Conservation (phyloP, 2,113 vertebrate genomes). For the Arvicanthis niloticus region DNA sequence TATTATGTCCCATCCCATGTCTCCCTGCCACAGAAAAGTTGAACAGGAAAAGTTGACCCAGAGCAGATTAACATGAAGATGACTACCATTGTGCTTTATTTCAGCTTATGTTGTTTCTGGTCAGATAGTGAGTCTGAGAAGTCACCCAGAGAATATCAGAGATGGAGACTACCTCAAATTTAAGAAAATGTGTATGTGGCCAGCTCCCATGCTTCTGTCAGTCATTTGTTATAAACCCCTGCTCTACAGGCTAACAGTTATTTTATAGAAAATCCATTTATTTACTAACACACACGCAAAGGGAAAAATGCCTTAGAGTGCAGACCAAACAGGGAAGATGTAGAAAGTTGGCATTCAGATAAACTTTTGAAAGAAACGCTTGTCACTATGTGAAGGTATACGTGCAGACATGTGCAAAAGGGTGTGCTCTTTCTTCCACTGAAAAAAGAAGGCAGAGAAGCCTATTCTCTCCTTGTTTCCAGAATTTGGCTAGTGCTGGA, state of each 20-base stretch:
- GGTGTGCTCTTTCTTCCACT: neutral
- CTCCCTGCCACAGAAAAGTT: neutral
- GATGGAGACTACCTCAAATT: neutral
- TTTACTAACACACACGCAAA: neutral
- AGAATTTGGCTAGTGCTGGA: neutral
- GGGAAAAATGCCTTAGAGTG: neutral
- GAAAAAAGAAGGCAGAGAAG: neutral
- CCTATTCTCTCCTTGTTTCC: neutral
- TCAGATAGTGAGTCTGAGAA: neutral
- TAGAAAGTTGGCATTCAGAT: neutral
- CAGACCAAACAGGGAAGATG: neutral
- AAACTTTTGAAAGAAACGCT: neutral
- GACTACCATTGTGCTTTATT: conserved; percentile 19
- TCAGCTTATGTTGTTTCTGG: conserved; percentile 51
- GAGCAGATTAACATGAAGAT: neutral
- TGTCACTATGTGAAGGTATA: neutral
- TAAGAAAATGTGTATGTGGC: neutral
- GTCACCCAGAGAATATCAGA: neutral
- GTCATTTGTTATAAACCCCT: neutral
- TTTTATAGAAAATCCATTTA: conserved; percentile 1
- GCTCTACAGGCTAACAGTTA: neutral
- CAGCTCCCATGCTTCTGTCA: neutral
- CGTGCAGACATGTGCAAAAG: neutral
- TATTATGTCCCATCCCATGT: conserved; percentile 33
- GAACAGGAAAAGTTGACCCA: neutral